Percentiles rank a stretch among this genome's conserved stretches.
Evolutionary conservation across 2,797 vertebrate genomes (phyloP).

Genomic region (Onychomys leucogaster): DNA sequence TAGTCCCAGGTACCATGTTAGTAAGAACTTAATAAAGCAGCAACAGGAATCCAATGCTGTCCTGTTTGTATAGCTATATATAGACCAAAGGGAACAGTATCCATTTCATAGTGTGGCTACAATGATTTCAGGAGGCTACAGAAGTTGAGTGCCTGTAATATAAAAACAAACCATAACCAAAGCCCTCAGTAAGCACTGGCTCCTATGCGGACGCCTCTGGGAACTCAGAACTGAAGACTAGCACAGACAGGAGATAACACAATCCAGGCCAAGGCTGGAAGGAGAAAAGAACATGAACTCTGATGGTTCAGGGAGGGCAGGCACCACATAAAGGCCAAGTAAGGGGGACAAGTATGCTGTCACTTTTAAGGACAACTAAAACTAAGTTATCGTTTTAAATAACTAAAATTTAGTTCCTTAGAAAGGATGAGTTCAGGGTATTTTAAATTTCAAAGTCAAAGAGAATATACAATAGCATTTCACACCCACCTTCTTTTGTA

Average conservation of each 20-base stretch:
- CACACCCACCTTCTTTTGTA: not conserved
- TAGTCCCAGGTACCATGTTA: not conserved
- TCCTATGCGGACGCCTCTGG: not conserved
- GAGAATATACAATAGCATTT: not conserved
- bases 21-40: not conserved
- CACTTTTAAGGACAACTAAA: not conserved
- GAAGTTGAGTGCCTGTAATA: not conserved
- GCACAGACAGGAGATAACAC: not conserved
- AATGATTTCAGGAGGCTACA: not conserved
- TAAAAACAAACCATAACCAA: not conserved
- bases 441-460: not conserved
- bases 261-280: not conserved
- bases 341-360: not conserved
- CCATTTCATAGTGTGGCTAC: not conserved
- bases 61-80: not conserved
- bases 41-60: not conserved
- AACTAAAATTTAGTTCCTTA: not conserved
- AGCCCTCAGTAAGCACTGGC: not conserved
- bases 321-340: not conserved
- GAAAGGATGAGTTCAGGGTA: not conserved
- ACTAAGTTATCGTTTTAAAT: not conserved
- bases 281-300: not conserved
- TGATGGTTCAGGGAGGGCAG: not conserved
- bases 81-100: not conserved
- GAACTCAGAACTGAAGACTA: not conserved